A percentile compares a stretch with the other conserved stretches of the same genome.
These are phyloP conservation scores for Oreochromis mossambicus DNA, from an alignment of 2,797 vertebrate genomes.

Conservation along the genomic window DNA sequence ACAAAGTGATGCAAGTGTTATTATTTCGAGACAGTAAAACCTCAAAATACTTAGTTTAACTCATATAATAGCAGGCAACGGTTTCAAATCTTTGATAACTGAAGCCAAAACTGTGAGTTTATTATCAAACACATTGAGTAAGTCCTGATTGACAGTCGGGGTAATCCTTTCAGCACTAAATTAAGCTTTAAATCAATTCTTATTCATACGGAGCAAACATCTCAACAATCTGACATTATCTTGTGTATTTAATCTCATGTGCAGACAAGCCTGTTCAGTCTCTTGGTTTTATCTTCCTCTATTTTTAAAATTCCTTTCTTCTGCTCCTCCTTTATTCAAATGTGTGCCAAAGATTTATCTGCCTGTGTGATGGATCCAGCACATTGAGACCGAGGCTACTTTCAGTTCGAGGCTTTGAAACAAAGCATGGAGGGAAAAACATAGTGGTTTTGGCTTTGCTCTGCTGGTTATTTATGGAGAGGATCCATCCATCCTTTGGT, in stretches of 20 bases:
- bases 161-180: neutral
- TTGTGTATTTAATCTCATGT: neutral
- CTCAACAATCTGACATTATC: neutral
- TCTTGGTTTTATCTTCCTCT: neutral
- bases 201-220: neutral
- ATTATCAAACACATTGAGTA: neutral
- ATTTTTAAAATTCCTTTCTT: neutral
- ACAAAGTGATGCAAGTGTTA: neutral
- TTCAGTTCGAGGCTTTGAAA: constrained; percentile 40
- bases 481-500: constrained; percentile 69
- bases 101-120: neutral
- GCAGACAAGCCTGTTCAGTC: constrained; percentile 7
- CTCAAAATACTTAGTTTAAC: neutral
- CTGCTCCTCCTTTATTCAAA: neutral
- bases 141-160: neutral
- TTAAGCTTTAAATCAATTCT: neutral
- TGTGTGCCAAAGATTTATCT: constrained; percentile 24
- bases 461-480: constrained; percentile 74
- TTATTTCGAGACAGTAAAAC: neutral
- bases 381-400: constrained; percentile 36
- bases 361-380: constrained; percentile 33
- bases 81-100: neutral
- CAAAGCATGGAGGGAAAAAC: constrained; percentile 64
- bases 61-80: neutral
- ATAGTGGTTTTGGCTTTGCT: constrained; percentile 62